Evolutionary conservation across 2,888 invertebrate species (phyloP).

Genomic region (Spodoptera picta): DNA sequence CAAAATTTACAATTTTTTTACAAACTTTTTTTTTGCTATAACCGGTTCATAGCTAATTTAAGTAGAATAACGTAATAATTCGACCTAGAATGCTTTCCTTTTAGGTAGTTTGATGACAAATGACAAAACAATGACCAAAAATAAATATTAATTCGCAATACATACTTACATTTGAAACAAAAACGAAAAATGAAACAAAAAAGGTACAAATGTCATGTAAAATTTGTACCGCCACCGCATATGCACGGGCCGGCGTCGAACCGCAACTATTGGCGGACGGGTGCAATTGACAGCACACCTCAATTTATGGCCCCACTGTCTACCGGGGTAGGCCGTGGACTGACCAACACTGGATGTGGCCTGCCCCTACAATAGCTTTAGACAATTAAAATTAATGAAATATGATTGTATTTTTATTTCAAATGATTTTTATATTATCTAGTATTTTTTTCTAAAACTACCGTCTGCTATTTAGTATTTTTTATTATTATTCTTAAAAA

Average conservation of each 20-base stretch:
- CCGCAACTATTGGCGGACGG: slow-evolving; percentile 87
- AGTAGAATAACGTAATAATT: too few relatives aligned
- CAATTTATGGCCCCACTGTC: slow-evolving; percentile 88
- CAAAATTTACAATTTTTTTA: too few relatives aligned
- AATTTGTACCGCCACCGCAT: slow-evolving; percentile 53
- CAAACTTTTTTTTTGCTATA: too few relatives aligned
- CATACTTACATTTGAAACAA: slow-evolving; percentile 9
- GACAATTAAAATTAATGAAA: too few relatives aligned
- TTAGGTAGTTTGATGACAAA: too few relatives aligned
- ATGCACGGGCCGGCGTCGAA: slow-evolving; percentile 64
- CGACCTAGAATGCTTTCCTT: too few relatives aligned
- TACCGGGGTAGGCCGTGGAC: slow-evolving; percentile 65
- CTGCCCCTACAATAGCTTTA: neutral
- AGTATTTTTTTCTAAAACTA: too few relatives aligned
- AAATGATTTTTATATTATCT: too few relatives aligned
- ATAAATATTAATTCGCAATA: slow-evolving; percentile 20
- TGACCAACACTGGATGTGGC: slow-evolving; percentile 54
- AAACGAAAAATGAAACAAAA: slow-evolving; percentile 31
- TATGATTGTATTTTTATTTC: too few relatives aligned
- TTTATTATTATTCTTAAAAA: too few relatives aligned
- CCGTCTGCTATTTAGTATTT: too few relatives aligned
- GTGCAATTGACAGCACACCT: slow-evolving; percentile 88
- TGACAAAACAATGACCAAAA: neutral
- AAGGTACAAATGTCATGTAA: slow-evolving; percentile 43
- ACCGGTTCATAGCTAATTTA: too few relatives aligned